Percentiles rank a stretch among this genome's conserved stretches.
Evolutionary conservation across 2,888 invertebrate species (phyloP).

Genomic region (Heteromyza rotundicornis): DNA sequence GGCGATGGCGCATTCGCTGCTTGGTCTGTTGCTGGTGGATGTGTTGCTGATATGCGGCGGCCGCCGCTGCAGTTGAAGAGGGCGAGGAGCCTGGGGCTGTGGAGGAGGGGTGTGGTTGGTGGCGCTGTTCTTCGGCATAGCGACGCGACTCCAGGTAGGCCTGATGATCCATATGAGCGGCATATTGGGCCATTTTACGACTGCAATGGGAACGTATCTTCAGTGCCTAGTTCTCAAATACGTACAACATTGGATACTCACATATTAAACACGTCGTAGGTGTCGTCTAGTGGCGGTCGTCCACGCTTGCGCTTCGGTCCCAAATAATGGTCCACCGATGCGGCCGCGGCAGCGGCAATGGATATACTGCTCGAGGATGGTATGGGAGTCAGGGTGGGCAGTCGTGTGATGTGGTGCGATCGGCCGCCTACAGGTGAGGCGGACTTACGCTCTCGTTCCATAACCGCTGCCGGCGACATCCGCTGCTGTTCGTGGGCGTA

Average conservation of each 20-base stretch:
- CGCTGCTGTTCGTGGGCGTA: slow-evolving; percentile 23
- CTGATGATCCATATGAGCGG: slow-evolving; percentile 46
- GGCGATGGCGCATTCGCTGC: slow-evolving; percentile 41
- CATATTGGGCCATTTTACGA: slow-evolving; percentile 51
- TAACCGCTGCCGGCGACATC: background rate
- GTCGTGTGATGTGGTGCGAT: slow-evolving; percentile 25
- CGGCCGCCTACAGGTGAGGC: slow-evolving; percentile 34
- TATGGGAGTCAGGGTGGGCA: slow-evolving; percentile 57
- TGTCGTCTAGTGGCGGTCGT: slow-evolving; percentile 71
- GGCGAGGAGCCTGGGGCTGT: slow-evolving; percentile 42
- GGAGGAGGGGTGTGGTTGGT: slow-evolving; percentile 40
- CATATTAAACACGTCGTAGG: slow-evolving; percentile 62
- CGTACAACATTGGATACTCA: slow-evolving; percentile 41
- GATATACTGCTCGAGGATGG: slow-evolving; percentile 38
- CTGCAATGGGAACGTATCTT: slow-evolving; percentile 30
- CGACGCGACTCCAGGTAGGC: slow-evolving; percentile 47
- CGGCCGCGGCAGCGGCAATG: slow-evolving; percentile 33
- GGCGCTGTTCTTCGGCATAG: slow-evolving; percentile 38
- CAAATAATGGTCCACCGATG: slow-evolving; percentile 47
- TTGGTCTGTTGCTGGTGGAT: slow-evolving; percentile 41
- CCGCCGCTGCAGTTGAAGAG: slow-evolving; percentile 38
- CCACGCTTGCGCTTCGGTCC: slow-evolving; percentile 70
- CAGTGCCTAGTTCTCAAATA: background rate
- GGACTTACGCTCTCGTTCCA: slow-evolving; percentile 32
- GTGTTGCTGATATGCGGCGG: slow-evolving; percentile 36